Evolutionary conservation across 2,113 vertebrate genomes (phyloP), one percentile per base, ranked within the genome.

Genomic region (Sylvietta virens): DNA sequence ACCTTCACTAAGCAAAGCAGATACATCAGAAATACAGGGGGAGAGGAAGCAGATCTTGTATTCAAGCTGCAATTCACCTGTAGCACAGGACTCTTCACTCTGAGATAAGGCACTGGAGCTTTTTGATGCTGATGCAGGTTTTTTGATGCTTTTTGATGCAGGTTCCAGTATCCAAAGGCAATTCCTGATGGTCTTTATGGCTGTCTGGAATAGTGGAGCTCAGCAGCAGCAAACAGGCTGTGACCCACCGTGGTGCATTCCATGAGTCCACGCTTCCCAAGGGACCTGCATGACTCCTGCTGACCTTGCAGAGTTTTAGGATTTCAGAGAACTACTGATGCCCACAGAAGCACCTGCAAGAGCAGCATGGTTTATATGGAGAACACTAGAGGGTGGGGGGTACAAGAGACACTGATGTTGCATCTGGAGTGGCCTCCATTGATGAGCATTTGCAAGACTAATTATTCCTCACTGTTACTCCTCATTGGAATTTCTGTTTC

Each of bases 21-120:
- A 28, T 26, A 37, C 0, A 1, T 40, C 48, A 92, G 42, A 77
- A 81, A 19, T 22, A 23, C 0, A 1, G 3, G 8, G 1, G 11
- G 1, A 6, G 23, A 13, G 20, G 28, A 7, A 39, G 19, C 2
- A 86, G 27, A 37, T 60, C 9, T 60, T 44, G 14, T 60, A 45
- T 42, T 73, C 24, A 31, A 54, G 44, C 48, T 77, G 30, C 60
- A 64, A 11, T 48, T 56, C 33, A 28, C 26, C 48, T 78, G 62
- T 31, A 61, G 31, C 22, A 42, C n/a, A 37, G 17, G 19, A 53
- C 30, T 86, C 35, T 51, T 11, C n/a, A 13, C 37, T 60, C 54
- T 14, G 8, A 84, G n/a, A n/a, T 8, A 30, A 66, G n/a, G 56
- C 85, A 70, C 27, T 69, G 45, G 39, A 50, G 26, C 22, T 22